Conservation (phyloP, 1,140 invertebrate species). For the Ladona fulva region DNA sequence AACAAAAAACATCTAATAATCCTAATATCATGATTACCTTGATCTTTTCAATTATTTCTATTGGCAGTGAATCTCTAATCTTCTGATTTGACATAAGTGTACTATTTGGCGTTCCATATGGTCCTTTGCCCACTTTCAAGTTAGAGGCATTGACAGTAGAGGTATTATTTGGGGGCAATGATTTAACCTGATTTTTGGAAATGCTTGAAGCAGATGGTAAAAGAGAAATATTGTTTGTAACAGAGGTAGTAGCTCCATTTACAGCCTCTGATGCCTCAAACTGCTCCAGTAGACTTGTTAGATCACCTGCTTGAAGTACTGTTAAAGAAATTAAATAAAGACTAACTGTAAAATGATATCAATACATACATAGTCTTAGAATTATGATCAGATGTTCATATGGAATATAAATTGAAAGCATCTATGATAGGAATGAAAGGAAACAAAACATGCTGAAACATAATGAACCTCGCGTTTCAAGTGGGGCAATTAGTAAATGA, state of each 20-base stretch:
- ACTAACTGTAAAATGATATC: no score
- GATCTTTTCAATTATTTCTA: slow-evolving; percentile 41
- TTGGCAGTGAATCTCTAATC: slow-evolving; percentile 34
- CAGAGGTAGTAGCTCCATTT: slow-evolving; percentile 15
- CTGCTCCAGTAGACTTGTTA: slow-evolving; percentile 43
- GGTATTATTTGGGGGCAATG: slow-evolving; percentile 3
- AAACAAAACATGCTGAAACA: no score
- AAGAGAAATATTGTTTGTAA: slow-evolving; percentile 10
- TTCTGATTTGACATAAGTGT: slow-evolving; percentile 31
- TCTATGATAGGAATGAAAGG: no score
- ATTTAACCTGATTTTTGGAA: slow-evolving; percentile 15
- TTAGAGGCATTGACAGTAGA: not conserved
- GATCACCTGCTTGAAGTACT: slow-evolving; percentile 43
- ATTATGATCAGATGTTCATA: no score
- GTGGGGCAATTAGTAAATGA: no score
- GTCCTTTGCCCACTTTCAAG: not conserved
- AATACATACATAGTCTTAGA: no score
- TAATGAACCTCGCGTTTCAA: no score
- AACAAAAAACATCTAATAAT: slow-evolving; percentile 18
- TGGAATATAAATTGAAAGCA: no score
- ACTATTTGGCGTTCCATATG: not conserved
- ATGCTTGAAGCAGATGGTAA: not conserved
- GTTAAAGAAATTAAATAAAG: no score
- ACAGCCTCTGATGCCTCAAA: slow-evolving; percentile 42
- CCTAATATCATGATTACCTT: slow-evolving; percentile 29